Conservation (phyloP, 2,797 vertebrate species). For the Hyperoplus immaculatus region DNA sequence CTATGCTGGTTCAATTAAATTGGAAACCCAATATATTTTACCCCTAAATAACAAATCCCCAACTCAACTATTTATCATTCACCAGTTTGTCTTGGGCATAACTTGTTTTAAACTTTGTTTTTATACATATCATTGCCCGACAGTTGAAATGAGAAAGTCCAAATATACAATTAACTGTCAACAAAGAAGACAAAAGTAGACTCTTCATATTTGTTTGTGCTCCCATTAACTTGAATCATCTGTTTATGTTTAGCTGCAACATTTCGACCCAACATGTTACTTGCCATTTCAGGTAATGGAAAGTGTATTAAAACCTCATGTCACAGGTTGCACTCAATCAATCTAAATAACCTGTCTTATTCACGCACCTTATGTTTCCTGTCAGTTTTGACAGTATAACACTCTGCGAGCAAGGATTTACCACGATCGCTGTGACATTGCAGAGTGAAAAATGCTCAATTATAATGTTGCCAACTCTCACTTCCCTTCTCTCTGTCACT, state of each 20-base stretch:
- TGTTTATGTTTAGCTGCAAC: conserved; percentile 27
- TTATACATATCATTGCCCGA: not conserved
- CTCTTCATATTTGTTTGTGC: conserved; percentile 4
- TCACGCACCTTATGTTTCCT: conserved; percentile 67
- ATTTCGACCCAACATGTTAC: conserved; percentile 38
- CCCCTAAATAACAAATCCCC: conserved; percentile 27
- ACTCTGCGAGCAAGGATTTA: conserved; percentile 61
- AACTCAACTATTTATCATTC: conserved; percentile 6
- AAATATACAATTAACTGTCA: conserved; percentile 15
- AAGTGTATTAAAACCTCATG: conserved; percentile 35
- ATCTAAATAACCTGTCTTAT: conserved; percentile 68
- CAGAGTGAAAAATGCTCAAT: conserved; percentile 80
- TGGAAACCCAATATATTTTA: conserved; percentile 41
- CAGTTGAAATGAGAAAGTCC: not conserved
- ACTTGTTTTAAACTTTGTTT: too few species aligned
- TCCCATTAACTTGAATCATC: conserved; percentile 26
- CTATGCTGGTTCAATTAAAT: conserved; percentile 25
- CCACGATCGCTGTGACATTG: conserved; percentile 68
- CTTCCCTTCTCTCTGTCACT: conserved; percentile 64
- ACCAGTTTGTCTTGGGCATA: conserved; percentile 16
- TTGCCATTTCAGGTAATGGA: conserved; percentile 48
- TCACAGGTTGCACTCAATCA: conserved; percentile 57
- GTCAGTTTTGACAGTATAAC: conserved; percentile 67
- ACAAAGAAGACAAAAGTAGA: conserved; percentile 8
- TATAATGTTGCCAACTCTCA: conserved; percentile 74